Conservation (phyloP, 2,888 invertebrate species). For the Campoletis raptor region DNA sequence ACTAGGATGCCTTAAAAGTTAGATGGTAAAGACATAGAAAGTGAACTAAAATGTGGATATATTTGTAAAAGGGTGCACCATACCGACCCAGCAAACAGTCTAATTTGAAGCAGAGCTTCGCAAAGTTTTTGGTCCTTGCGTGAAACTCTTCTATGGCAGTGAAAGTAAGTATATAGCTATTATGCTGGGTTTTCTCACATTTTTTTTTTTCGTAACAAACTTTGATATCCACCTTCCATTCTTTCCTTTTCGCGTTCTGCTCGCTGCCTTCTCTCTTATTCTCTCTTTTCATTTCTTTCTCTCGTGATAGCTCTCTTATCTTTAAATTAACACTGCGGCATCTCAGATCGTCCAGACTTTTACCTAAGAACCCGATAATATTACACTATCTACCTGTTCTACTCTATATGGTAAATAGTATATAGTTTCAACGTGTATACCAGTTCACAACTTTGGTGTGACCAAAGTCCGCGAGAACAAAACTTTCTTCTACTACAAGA, state of each 20-base stretch:
- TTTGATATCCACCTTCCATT: slow-evolving; percentile 52
- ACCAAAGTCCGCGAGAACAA: slow-evolving; percentile 44
- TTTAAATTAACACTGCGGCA: slow-evolving; percentile 71
- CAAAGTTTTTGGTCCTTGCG: slow-evolving; percentile 62
- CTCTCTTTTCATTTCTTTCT: slow-evolving; percentile 42
- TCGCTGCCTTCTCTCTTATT: slow-evolving; percentile 25
- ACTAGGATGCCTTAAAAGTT: slow-evolving; percentile 47
- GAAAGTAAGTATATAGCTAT: slow-evolving; percentile 50
- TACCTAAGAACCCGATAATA: slow-evolving; percentile 60
- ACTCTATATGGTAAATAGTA: slow-evolving; percentile 51
- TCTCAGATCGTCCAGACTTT: slow-evolving; percentile 53
- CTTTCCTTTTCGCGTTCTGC: slow-evolving; percentile 53
- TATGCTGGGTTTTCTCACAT: slow-evolving; percentile 49
- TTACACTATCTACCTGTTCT: slow-evolving; percentile 22
- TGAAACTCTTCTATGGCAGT: slow-evolving; percentile 52
- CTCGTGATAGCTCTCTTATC: slow-evolving; percentile 68
- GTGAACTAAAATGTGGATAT: slow-evolving; percentile 71
- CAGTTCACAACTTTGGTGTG: slow-evolving; percentile 51
- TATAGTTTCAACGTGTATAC: slow-evolving; percentile 46
- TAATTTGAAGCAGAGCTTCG: slow-evolving; percentile 53
- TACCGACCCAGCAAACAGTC: slow-evolving; percentile 50
- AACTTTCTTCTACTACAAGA: slow-evolving; percentile 55
- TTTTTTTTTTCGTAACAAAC: slow-evolving; percentile 63
- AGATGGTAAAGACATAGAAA: slow-evolving; percentile 2
- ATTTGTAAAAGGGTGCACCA: slow-evolving; percentile 69